A percentile compares a stretch with the other conserved stretches of the same genome.
Evolutionary conservation across 2,888 invertebrate genomes (phyloP).

Genomic region (Phortica magna): DNA sequence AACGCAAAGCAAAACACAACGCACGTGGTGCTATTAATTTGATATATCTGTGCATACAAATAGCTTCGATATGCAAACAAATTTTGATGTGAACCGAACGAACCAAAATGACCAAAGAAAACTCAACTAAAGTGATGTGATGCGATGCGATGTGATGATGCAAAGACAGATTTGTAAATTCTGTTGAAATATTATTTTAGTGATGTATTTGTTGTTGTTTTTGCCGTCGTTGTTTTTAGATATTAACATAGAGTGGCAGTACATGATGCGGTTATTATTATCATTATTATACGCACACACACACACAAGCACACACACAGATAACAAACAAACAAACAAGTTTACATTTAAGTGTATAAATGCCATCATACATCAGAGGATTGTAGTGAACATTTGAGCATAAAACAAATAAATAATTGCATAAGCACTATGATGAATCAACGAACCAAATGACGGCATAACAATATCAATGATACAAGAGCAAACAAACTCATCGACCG

Average conservation of each 20-base stretch:
- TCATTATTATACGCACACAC: neutral
- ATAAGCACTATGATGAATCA: neutral
- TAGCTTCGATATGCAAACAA: neutral
- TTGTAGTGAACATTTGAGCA: neutral
- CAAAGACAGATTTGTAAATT: neutral
- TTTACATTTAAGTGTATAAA: conserved; percentile 15
- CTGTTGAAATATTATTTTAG: conserved; percentile 7
- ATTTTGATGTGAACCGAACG: neutral
- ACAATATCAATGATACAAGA: neutral
- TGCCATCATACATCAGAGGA: neutral
- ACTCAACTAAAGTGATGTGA: neutral
- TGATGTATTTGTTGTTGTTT: neutral
- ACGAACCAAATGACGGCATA: conserved; percentile 2
- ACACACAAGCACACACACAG: neutral
- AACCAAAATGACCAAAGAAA: conserved; percentile 1
- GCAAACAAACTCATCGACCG: neutral
- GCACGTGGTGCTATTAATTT: conserved; percentile 34
- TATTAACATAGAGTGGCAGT: neutral
- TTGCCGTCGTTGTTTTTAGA: neutral
- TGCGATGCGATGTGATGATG: neutral
- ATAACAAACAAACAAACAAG: neutral
- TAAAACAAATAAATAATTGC: conserved; percentile 25
- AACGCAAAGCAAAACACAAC: neutral
- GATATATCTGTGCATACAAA: conserved; percentile 27
- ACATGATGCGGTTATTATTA: conserved; percentile 32